Base-by-base conservation (phyloP, 2,113 vertebrate species). In the Octodon degus region DNA sequence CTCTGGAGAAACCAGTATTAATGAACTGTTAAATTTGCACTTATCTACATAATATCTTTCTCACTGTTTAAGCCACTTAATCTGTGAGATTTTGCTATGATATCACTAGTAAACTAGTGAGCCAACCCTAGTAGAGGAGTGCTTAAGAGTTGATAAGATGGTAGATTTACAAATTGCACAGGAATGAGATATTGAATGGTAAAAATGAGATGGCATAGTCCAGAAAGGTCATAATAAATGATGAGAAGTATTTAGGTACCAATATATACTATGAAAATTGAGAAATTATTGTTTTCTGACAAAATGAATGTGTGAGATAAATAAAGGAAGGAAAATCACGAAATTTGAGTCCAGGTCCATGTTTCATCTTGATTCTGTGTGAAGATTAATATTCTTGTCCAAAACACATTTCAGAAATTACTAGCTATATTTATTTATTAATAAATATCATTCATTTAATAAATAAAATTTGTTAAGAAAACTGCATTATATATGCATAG, bases 381-480 rank as follows among this genome's bases (percentile, higher is more conserved):
- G 83, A 22, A 91, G 93, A 93, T 47, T 27, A 89, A 53, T 13
- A 93, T 93, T 85, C 24, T 86, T 17, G 22, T 62, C 7, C 43
- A 92, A 72, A 82, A 37, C 60, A 24, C 30, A 17, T 65, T 91
- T 62, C 11, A 77, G 34, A 12, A 92, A 60, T 10, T 24, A 34
- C 14, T 20, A 58, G 25, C 1, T 22, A 50, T 83, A 22, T 53
- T 92, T 25, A 63, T 94, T 91, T 95, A 20, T 72, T 82, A 85
- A 58, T 63, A n/a, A 27, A 7, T 24, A 27, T 32, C 25, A 74
- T 97, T 93, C 53, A 2, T 9, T 83, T 83, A 86, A 68, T n/a
- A 19, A 47, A 55, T 17, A 55, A 2, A 55, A 55, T 16, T 16
- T 55, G 12, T 16, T 55, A 55, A 17, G 55, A 97, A 95, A 70